These are phyloP conservation scores for Belgica antarctica DNA, from an alignment of 2,888 invertebrate species.

Conservation along the genomic window DNA sequence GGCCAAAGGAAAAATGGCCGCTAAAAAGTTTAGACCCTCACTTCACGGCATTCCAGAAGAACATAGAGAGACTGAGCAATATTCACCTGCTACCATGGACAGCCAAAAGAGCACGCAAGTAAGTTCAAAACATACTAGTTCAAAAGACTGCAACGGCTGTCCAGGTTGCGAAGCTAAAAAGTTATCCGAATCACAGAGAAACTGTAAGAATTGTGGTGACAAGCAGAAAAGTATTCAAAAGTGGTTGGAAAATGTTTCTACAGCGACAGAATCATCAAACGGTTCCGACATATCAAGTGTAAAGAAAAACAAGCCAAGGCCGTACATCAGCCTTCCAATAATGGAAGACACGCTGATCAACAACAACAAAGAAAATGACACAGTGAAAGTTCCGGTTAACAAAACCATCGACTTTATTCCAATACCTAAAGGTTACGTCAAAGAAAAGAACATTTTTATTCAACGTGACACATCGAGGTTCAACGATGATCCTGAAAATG, in stretches of 20 bases:
- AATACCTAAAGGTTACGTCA: slow-evolving; percentile 22
- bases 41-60: slow-evolving; percentile 81
- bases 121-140: slow-evolving; percentile 62
- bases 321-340: slow-evolving; percentile 2
- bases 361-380: not conserved
- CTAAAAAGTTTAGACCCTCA: slow-evolving; percentile 76
- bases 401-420: not conserved
- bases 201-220: slow-evolving; percentile 60
- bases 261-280: slow-evolving; percentile 45
- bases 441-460: slow-evolving; percentile 38
- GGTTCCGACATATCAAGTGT: not conserved
- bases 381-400: not conserved
- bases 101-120: slow-evolving; percentile 60
- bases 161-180: slow-evolving; percentile 60
- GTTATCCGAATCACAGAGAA: slow-evolving; percentile 44
- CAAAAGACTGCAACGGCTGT: slow-evolving; percentile 65
- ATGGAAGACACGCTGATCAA: not conserved
- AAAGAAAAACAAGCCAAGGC: slow-evolving; percentile 36
- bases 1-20: slow-evolving; percentile 83
- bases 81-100: slow-evolving; percentile 50
- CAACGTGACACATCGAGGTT: slow-evolving; percentile 5
- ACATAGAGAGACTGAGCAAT: slow-evolving; percentile 57
- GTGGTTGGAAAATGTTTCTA: slow-evolving; percentile 72
- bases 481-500: not conserved
- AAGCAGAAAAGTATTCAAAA: slow-evolving; percentile 72